Evolutionary conservation across 1,140 invertebrate species (phyloP).

Genomic region (Panagrolaimus sp.): DNA sequence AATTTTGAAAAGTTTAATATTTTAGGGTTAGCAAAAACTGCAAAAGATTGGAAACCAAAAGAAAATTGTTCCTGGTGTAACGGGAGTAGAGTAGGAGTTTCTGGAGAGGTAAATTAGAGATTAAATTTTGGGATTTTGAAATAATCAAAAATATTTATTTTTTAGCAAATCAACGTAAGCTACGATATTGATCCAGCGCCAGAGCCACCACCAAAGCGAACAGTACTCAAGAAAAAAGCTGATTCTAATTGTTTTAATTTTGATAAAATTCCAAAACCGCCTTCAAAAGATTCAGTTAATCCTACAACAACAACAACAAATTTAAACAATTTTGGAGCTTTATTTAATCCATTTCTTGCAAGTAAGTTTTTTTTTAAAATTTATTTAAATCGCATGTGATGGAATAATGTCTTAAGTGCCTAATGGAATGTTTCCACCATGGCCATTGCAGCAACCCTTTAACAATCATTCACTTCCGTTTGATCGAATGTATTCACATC

Average conservation of each 20-base stretch:
- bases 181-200: too few species aligned
- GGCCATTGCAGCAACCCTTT: neutral
- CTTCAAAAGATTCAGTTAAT: neutral
- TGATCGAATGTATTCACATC: neutral
- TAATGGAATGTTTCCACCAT: slow-evolving; percentile 10
- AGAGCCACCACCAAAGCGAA: too few species aligned
- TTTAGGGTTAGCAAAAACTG: too few species aligned
- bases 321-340: neutral
- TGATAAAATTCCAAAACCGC: neutral
- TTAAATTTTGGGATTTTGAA: too few species aligned
- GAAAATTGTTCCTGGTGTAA: too few species aligned
- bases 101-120: too few species aligned
- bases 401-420: slow-evolving; percentile 13
- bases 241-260: slow-evolving; percentile 5
- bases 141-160: too few species aligned
- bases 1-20: too few species aligned
- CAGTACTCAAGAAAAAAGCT: neutral
- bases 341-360: slow-evolving; percentile 12
- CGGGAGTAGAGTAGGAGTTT: too few species aligned
- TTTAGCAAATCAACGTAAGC: too few species aligned
- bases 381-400: neutral
- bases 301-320: neutral
- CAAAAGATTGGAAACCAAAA: too few species aligned
- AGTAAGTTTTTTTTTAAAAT: neutral
- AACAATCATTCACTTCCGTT: slow-evolving; percentile 13